Evolutionary conservation across 2,888 invertebrate genomes (phyloP), one percentile per base, ranked within the genome.

Genomic region (Mamestra brassicae): DNA sequence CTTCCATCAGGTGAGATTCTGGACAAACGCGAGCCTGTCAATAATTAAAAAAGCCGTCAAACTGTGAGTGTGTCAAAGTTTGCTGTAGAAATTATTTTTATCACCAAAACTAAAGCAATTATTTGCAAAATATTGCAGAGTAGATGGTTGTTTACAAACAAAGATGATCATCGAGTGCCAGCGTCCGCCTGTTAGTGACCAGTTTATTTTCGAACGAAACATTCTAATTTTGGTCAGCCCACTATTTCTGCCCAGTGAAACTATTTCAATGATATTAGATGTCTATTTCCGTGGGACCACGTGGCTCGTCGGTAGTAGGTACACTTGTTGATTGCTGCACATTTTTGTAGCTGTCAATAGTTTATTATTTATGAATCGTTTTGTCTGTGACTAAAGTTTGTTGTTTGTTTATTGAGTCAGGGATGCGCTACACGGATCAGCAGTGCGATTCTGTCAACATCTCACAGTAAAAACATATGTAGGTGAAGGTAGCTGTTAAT

Each of bases 281-380:
- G 63, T 52, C 64, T 79, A 77, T 69, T 77, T 64, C n/a, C n/a
- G 60, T 55, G 13, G 13, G 62, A 54, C 69, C 52, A 63, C n/a
- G n/a, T 63, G 34, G 52, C n/a, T 10, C 42, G 45, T 11, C 4
- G 4, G 47, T 13, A 13, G 34, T 13, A 13, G n/a, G 15, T 45
- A 10, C 5, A 78, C 77, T 78, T 78, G 76, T 78, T 78, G 81
- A 66, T 42, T 17, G 17, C 7, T 76, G 78, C 60, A 76, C 17
- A 65, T 45, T 50, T 45, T 62, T 60, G 17, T 54, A 34, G 6
- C 26, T 36, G 13, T 47, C 7, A 2, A 7, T 42, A 11, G 34
- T 42, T 47, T 47, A 47, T 36, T 26, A 55, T 68, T 57, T 47
- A 47, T 15, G 13, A 11, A n/a, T 3, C 2, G 6, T 57, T 57